Base-by-base conservation (phyloP, 1,140 invertebrate species). In the Bombyx mori region DNA sequence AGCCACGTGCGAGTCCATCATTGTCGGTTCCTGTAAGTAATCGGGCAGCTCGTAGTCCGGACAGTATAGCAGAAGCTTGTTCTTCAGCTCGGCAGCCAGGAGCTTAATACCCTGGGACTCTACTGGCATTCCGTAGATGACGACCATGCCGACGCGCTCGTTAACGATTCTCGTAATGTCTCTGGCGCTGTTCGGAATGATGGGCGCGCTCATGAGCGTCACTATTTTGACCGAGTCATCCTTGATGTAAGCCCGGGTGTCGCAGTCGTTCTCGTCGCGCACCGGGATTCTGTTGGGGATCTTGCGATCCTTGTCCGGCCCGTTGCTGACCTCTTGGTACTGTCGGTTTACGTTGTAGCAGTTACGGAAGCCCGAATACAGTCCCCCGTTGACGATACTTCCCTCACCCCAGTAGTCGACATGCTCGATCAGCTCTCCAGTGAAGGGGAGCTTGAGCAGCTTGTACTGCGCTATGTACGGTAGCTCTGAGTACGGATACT, bases 261-360 rank as follows among this genome's bases (percentile, higher is more conserved):
- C 45, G 45, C 45, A 46, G 8, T 9, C n/a, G n/a, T 46, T 46
- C 45, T 46, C 45, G 45, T 46, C 45, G n/a, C 8, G n/a, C 45
- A 46, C 45, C 45, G 45, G 45, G 3, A 46, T 46, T 7, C 45
- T 8, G 45, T 46, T 46, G 6, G 45, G 45, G n/a, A 46, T 46
- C 45, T 46, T 46, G 8, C 6, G 8, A 46, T 7, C n/a, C n/a
- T 12, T 46, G 45, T 46, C 45, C 2, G 45, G 2, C 6, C 45
- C 45, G 45, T 46, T 46, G n/a, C 45, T 46, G 45, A 46, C 45
- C n/a, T 9, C 8, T 46, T 46, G 45, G 45, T 46, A 46, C 45
- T 46, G 45, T 3, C 45, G 45, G 45, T 46, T 46, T 3, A 46
- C 45, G 6, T 46, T 46, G 45, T 46, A 46, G n/a, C 45, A 4